Evolutionary conservation across 2,888 invertebrate genomes (phyloP).

Genomic region (Nemotelus nigrinus): DNA sequence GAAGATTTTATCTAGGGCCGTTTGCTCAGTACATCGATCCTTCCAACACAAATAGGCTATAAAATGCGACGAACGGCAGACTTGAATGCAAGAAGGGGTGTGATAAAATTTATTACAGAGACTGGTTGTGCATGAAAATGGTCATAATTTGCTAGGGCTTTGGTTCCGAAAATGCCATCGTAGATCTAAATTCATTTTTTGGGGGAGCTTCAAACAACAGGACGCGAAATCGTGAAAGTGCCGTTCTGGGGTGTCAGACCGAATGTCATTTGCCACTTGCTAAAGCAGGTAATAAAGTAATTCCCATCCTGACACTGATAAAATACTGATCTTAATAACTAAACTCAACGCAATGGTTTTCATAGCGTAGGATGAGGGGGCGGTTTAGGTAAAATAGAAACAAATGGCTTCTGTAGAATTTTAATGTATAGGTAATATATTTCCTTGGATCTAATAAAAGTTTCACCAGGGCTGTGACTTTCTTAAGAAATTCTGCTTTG

Average conservation of each 20-base stretch:
- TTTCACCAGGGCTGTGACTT: too few relatives aligned
- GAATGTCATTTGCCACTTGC: slow-evolving; percentile 30
- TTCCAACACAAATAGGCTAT: slow-evolving; percentile 7
- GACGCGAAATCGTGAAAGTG: slow-evolving; percentile 21
- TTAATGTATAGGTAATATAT: too few relatives aligned
- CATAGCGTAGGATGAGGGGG: background rate
- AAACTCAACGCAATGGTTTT: slow-evolving; percentile 29
- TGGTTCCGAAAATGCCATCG: slow-evolving; percentile 33
- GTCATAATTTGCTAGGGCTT: slow-evolving; percentile 38
- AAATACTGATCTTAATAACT: slow-evolving; percentile 33
- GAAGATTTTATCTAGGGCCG: background rate
- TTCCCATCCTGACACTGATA: slow-evolving; percentile 37
- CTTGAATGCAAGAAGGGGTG: slow-evolving; percentile 16
- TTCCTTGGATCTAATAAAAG: too few relatives aligned
- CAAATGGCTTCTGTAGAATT: too few relatives aligned
- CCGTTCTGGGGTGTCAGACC: background rate
- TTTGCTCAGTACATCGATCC: background rate
- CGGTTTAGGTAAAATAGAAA: too few relatives aligned
- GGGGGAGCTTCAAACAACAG: slow-evolving; percentile 13
- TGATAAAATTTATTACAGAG: slow-evolving; percentile 35
- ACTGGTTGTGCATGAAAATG: slow-evolving; percentile 41
- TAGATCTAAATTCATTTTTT: slow-evolving; percentile 34
- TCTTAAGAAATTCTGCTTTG: too few relatives aligned
- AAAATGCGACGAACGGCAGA: slow-evolving; percentile 1
- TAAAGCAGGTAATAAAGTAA: slow-evolving; percentile 35